Evolutionary conservation across 2,113 vertebrate genomes (phyloP).

Genomic region (Globicephala melas): DNA sequence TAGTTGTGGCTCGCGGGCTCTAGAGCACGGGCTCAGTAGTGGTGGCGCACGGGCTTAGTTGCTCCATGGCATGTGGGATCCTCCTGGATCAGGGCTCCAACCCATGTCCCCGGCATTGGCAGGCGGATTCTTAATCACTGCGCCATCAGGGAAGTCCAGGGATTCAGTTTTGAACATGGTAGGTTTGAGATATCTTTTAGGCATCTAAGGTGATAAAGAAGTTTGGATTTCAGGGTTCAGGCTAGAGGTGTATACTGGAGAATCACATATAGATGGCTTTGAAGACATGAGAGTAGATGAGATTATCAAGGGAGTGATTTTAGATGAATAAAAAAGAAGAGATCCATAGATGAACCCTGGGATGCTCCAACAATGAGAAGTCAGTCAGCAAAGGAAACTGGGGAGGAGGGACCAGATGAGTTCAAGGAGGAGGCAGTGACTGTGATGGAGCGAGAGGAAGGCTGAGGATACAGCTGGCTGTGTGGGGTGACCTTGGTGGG

Average conservation of each 20-base stretch:
- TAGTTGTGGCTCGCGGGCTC: no score
- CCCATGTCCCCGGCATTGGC: no score
- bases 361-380: background rate
- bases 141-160: background rate
- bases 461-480: background rate
- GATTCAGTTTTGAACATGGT: background rate
- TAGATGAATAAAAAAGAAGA: background rate
- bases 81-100: no score
- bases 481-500: background rate
- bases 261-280: background rate
- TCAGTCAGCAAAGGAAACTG: background rate
- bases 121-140: no score
- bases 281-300: background rate
- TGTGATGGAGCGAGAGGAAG: no score
- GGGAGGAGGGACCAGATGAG: background rate
- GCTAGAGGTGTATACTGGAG: background rate
- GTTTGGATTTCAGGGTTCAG: background rate
- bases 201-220: background rate
- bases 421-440: no score
- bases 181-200: background rate
- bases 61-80: no score
- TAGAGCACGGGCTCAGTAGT: no score
- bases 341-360: background rate
- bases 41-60: no score
- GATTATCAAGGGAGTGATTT: background rate